These are phyloP conservation scores for Gila robusta DNA, from an alignment of 2,797 vertebrate species.

Conservation along the genomic window DNA sequence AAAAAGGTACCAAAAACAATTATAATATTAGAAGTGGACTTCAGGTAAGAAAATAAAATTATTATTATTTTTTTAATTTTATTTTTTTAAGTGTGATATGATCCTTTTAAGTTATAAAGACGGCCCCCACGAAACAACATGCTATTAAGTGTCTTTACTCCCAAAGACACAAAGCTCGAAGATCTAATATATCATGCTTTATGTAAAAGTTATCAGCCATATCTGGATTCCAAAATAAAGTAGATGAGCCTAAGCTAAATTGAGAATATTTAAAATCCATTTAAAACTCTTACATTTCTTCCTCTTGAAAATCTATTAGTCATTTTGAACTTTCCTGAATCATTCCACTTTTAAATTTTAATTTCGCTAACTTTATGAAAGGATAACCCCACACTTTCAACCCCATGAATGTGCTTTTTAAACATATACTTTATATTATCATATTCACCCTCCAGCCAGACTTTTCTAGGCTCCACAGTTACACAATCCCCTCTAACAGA, in stretches of 20 bases:
- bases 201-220: not conserved
- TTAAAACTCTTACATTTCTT: constrained; percentile 18
- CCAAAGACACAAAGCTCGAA: no score
- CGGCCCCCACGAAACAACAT: not conserved
- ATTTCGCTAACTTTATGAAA: constrained; percentile 30
- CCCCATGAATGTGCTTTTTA: constrained; percentile 32
- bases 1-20: no score
- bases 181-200: not conserved
- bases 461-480: constrained; percentile 22
- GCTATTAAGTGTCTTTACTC: not conserved
- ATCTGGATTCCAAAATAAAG: not conserved
- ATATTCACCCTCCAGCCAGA: constrained; percentile 37
- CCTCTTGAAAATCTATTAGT: constrained; percentile 24
- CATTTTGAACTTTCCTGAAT: constrained; percentile 19
- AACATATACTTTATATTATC: constrained; percentile 41
- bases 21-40: no score
- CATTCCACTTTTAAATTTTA: constrained; percentile 28
- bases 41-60: no score
- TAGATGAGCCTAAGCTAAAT: not conserved
- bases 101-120: not conserved
- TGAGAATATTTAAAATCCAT: constrained; percentile 21
- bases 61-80: no score
- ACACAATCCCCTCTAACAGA: constrained; percentile 28
- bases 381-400: constrained; percentile 14
- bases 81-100: not conserved